A percentile compares a stretch with the other conserved stretches of the same genome.
phyloP scores from a whole-genome alignment of 2,888 invertebrate species.

The Patella depressa region DNA sequence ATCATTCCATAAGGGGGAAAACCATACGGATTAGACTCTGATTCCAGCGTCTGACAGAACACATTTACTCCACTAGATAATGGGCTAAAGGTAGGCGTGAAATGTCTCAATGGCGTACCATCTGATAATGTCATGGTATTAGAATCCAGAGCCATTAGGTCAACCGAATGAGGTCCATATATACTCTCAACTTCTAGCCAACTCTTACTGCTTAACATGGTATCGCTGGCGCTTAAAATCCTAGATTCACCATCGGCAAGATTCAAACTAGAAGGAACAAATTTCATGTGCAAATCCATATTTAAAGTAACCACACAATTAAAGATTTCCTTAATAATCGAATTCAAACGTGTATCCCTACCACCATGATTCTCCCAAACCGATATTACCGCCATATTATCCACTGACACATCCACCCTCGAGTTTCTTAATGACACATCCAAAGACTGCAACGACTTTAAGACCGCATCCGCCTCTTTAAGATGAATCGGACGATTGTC shows the following conservation, averaged over 20 bases:
- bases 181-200: not conserved
- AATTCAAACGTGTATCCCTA: not conserved
- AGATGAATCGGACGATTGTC: not conserved
- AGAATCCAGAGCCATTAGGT: slow-evolving; percentile 35
- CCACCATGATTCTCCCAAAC: not conserved
- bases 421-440: not conserved
- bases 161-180: slow-evolving; percentile 25
- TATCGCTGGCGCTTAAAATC: not conserved
- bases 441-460: not conserved
- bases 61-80: not conserved
- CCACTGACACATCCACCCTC: not conserved
- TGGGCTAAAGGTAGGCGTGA: not conserved
- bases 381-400: not conserved
- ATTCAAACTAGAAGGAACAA: slow-evolving; percentile 27
- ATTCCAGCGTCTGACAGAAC: not conserved
- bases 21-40: not conserved
- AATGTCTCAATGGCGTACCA: not conserved
- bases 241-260: slow-evolving; percentile 21
- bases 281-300: slow-evolving; percentile 27
- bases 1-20: not conserved
- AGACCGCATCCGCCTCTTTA: not conserved
- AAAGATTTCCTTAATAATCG: not conserved
- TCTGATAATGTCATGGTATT: slow-evolving; percentile 23
- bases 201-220: not conserved
- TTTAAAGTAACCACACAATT: slow-evolving; percentile 18